Percentiles rank a stretch among this genome's conserved stretches.
Conservation (phyloP, 2,113 vertebrate species). For the Illadopsis cleaveri region DNA sequence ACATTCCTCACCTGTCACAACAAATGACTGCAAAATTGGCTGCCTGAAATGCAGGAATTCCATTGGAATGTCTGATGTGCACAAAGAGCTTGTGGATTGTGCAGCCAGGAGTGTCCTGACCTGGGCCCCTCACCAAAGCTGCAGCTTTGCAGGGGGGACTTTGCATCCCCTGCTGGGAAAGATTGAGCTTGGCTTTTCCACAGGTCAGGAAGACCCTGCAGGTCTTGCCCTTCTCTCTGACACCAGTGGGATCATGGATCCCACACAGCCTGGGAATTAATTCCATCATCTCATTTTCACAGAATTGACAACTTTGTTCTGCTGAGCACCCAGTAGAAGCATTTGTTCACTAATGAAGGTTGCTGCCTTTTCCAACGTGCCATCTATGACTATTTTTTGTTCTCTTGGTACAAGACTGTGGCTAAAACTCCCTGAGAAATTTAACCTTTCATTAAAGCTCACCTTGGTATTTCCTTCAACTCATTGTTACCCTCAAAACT, state of each 20-base stretch:
- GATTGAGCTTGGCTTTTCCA: not conserved
- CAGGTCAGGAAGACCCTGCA: not conserved
- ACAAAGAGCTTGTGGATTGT: not conserved
- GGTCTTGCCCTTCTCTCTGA: not conserved
- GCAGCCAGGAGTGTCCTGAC: not conserved
- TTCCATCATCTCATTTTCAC: not conserved
- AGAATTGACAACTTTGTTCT: not conserved
- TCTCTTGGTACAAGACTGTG: not conserved
- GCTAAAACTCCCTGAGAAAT: not conserved
- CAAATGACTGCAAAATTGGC: not conserved
- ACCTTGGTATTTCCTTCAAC: not conserved
- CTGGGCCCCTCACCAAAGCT: not conserved
- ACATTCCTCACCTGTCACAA: not conserved
- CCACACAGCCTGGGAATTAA: not conserved
- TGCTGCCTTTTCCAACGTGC: not conserved
- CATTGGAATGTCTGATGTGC: fast-evolving
- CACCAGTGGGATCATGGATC: not conserved
- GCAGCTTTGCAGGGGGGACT: not conserved
- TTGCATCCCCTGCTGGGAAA: not conserved
- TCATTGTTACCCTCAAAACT: not conserved
- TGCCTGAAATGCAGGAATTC: not conserved
- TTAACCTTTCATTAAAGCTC: not conserved
- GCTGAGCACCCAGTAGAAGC: not conserved
- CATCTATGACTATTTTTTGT: not conserved
- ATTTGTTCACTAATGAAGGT: constrained; percentile 11